Evolutionary conservation across 2,113 vertebrate species (phyloP), one percentile per base, ranked within the genome.

Genomic region (Prunella fulvescens): DNA sequence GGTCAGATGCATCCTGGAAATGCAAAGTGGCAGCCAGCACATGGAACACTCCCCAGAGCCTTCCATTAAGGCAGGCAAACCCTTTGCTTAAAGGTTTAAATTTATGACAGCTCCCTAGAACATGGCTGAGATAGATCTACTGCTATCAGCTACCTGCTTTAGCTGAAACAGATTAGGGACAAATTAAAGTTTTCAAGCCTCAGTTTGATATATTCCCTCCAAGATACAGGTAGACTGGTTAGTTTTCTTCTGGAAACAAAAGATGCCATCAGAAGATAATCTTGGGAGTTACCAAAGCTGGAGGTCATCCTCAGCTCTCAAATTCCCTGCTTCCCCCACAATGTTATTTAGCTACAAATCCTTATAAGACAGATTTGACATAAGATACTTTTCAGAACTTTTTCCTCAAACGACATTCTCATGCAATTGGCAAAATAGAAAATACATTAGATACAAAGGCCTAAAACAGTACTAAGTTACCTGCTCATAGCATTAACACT

Each of bases 51-150:
- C 85, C 91, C 90, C 69, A 42, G 93, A 67, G 96, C 72, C 42
- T 83, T 69, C 92, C 92, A 88, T 60, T 74, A 84, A 86, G 77
- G 10, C 37, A 76, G 83, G 71, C 44, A 90, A 94, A 93, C 56
- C n/a, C 88, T 88, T 60, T 6, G 5, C 71, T 93, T 92, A 95
- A 92, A 92, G 82, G 60, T 24, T 95, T 87, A 76, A 69, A 92
- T 88, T 93, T 86, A 72, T 72, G 82, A 71, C 86, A 92, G 69
- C 73, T 95, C 86, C 80, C 65, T 56, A 78, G 86, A 79, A 96
- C 4, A 31, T 0, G 0, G 44, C 20, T 92, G 82, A 90, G 90
- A 62, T 1, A 81, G 71, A 83, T 39, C 92, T 31, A 16, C 72
- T 28, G 25, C 51, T 88, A 90, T 19, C 82, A 92, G 82, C 48